A percentile compares a stretch with the other conserved stretches of the same genome.
These are phyloP conservation scores for Menura novaehollandiae DNA, from an alignment of 2,113 vertebrate genomes.

Conservation along the genomic window DNA sequence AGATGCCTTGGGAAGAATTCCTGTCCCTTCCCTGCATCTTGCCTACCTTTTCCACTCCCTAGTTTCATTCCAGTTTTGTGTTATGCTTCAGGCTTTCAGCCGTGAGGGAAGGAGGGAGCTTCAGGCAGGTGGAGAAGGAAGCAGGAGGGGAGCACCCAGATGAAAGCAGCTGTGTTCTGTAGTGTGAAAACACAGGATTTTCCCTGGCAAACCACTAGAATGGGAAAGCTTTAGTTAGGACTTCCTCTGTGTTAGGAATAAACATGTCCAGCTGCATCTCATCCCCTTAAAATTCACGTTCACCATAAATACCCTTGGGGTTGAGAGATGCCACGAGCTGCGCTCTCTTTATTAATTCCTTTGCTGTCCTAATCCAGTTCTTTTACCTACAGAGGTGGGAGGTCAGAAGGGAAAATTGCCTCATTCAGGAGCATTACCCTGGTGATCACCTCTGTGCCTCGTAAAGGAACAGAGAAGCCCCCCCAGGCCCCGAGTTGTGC, in stretches of 20 bases:
- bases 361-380: slow-evolving; percentile 18
- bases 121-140: neutral
- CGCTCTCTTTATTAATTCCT: slow-evolving; percentile 48
- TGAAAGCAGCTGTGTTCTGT: neutral
- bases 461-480: neutral
- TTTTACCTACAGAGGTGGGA: slow-evolving; percentile 15
- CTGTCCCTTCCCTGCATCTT: neutral
- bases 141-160: neutral
- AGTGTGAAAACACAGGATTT: neutral
- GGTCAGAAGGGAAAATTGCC: slow-evolving; percentile 39
- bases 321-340: neutral
- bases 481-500: neutral
- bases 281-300: neutral
- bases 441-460: neutral
- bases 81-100: neutral
- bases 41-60: neutral
- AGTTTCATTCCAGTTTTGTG: neutral
- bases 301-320: neutral
- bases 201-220: neutral
- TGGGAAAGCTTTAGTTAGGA: neutral
- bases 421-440: neutral
- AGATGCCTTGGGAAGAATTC: neutral
- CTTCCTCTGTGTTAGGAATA: neutral
- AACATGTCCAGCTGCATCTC: neutral
- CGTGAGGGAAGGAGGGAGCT: neutral